A percentile compares a stretch with the other conserved stretches of the same genome.
Conservation (phyloP, 2,888 invertebrate species). For the Masnerella sp. region DNA sequence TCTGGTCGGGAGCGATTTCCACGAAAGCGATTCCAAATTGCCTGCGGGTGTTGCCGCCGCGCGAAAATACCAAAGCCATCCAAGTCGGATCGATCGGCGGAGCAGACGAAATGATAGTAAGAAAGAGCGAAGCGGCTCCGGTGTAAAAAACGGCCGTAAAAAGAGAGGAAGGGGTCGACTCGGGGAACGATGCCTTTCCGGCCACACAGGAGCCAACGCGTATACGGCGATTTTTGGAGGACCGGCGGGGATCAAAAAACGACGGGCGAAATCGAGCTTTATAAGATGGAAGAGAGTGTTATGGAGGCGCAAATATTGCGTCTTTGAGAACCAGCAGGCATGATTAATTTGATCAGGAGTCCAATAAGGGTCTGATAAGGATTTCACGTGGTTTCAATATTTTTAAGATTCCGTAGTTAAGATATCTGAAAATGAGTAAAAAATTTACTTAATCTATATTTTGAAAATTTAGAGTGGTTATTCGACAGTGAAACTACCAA, state of each 20-base stretch:
- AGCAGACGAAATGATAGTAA: slow-evolving; percentile 56
- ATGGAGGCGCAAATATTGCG: slow-evolving; percentile 11
- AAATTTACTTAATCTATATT: too few relatives aligned
- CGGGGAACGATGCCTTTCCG: slow-evolving; percentile 45
- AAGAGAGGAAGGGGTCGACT: slow-evolving; percentile 25
- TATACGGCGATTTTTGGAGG: slow-evolving; percentile 41
- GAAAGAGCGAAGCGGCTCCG: slow-evolving; percentile 47
- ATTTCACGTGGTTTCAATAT: slow-evolving; percentile 22
- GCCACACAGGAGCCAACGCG: slow-evolving; percentile 32
- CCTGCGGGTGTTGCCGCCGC: slow-evolving; percentile 53
- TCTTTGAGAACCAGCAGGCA: slow-evolving; percentile 19
- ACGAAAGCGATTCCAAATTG: slow-evolving; percentile 56
- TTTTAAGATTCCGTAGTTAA: too few relatives aligned
- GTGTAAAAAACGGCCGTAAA: slow-evolving; percentile 39
- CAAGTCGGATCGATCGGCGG: slow-evolving; percentile 58
- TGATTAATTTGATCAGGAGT: slow-evolving; percentile 27
- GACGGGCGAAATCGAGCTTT: too few relatives aligned
- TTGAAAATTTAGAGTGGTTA: too few relatives aligned
- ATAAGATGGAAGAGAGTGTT: slow-evolving; percentile 45
- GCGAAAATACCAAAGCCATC: slow-evolving; percentile 56
- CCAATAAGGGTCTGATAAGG: slow-evolving; percentile 27
- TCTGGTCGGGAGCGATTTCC: slow-evolving; percentile 40
- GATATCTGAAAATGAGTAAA: too few relatives aligned
- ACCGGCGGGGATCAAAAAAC: too few relatives aligned
- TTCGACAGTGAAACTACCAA: too few relatives aligned